Evolutionary conservation across 2,113 vertebrate genomes (phyloP), one percentile per base, ranked within the genome.

Genomic region (Equus przewalskii): DNA sequence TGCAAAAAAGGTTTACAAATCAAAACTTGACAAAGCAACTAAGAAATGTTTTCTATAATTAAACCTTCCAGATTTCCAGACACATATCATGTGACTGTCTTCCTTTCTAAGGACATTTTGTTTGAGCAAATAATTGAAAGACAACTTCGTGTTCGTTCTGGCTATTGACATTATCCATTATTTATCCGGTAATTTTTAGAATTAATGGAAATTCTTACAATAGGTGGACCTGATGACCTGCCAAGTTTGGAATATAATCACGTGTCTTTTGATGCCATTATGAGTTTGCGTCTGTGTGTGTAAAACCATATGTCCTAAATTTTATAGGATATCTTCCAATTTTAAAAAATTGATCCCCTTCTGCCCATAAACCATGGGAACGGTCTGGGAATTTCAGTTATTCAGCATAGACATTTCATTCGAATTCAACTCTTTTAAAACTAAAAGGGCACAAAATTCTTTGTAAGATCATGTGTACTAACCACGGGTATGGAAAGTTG

Each of bases 111-210:
- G 51, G 70, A 7, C 41, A 93, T 49, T 86, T 58, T 91, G 44
- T 26, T 91, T 83, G 56, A 91, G 56, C 56, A 91, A 89, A 36
- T 67, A 76, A 94, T 72, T 86, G 49, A 69, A 95, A 72, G 15
- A 19, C 49, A 83, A 79, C 19, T 60, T 54, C 44, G 15, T 72
- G 16, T 89, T 94, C 51, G 54, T 88, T 73, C 30, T 78, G 46
- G 26, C 11, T 94, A 80, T 21, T 80, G 54, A 41, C 65, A 79
- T 6, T 49, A 88, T 75, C 36, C 5, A 58, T 91, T 73, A 72
- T 83, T 92, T 81, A 92, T 49, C 46, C 8, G 64, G 33, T 67
- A 41, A 86, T 70, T 82, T 93, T 76, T 79, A 75, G 7, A 89
- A 89, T 82, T 73, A 93, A 73, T 76, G 26, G 16, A 84, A 95